phyloP scores from a whole-genome alignment of 2,888 invertebrate species.

The Volucella inanis region DNA sequence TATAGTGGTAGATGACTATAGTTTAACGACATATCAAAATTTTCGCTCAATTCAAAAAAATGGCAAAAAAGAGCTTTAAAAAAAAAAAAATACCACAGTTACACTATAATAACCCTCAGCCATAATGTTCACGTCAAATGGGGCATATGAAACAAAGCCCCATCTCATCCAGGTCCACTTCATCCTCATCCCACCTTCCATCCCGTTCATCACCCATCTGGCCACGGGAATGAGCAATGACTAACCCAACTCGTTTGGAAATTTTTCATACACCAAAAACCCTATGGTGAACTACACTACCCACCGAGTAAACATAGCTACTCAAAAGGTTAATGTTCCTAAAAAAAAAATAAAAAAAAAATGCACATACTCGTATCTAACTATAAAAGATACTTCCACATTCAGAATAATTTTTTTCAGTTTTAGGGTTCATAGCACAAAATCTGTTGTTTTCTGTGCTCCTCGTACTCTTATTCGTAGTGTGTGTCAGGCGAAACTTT shows the following conservation, averaged over 20 bases:
- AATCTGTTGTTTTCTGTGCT: conserved; percentile 3
- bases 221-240: too few relatives aligned
- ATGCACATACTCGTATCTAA: not conserved
- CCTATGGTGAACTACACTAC: conserved; percentile 9
- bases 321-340: conserved; percentile 62
- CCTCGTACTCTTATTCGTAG: not conserved
- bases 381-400: too few relatives aligned
- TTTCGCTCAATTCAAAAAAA: conserved; percentile 13
- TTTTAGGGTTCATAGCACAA: conserved; percentile 43
- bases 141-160: conserved; percentile 34
- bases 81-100: too few relatives aligned
- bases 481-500: conserved; percentile 34
- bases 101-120: conserved; percentile 39
- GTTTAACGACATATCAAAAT: conserved; percentile 10
- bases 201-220: too few relatives aligned
- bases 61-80: not conserved
- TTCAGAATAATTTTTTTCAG: conserved; percentile 26
- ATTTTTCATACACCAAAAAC: conserved; percentile 22
- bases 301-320: conserved; percentile 40
- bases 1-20: not conserved
- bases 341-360: conserved; percentile 34
- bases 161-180: not conserved
- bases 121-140: conserved; percentile 55
- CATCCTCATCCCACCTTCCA: conserved; percentile 10
- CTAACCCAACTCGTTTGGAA: conserved; percentile 46